Conservation (phyloP, 2,113 vertebrate genomes). For the Monarcha castaneiventris region DNA sequence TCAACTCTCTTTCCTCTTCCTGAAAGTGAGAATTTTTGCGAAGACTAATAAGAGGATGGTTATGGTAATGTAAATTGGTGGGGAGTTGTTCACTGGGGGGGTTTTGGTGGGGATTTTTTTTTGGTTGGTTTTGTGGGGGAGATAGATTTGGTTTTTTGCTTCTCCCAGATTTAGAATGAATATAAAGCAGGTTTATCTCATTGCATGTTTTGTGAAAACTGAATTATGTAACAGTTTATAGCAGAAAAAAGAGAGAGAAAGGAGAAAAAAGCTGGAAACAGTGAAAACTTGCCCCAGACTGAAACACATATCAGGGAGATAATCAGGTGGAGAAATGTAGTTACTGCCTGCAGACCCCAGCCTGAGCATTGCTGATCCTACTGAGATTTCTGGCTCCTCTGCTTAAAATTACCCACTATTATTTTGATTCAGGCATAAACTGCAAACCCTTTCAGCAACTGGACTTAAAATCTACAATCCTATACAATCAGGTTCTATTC, state of each 20-base stretch:
- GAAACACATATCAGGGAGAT: background rate
- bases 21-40: background rate
- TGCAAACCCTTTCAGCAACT: background rate
- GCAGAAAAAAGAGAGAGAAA: background rate
- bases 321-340: background rate
- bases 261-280: background rate
- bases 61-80: background rate
- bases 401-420: background rate
- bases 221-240: background rate
- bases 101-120: background rate
- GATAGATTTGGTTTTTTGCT: background rate
- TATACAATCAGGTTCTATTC: background rate
- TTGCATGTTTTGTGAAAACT: background rate
- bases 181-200: background rate
- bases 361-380: background rate
- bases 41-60: background rate
- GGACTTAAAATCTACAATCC: background rate
- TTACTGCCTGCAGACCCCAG: background rate
- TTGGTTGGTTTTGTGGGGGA: background rate
- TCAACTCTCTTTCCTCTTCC: background rate
- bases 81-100: rapidly evolving
- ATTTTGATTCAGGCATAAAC: background rate
- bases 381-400: background rate
- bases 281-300: background rate
- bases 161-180: background rate